Evolutionary conservation across 2,888 invertebrate species (phyloP).

Genomic region (Nezara viridula): DNA sequence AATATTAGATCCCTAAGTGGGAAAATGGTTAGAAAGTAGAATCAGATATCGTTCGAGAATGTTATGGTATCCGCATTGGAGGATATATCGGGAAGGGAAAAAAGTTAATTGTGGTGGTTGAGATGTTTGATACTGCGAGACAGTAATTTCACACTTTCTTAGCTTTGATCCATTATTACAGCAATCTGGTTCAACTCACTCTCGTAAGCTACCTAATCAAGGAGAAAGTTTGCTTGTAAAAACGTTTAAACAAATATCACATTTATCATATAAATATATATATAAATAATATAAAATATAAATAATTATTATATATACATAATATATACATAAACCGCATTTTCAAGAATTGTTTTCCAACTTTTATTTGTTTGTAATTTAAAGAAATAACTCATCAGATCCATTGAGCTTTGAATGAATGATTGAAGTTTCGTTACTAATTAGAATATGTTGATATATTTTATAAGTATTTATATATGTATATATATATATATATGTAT

Average conservation of each 20-base stretch:
- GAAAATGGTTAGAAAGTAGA: not conserved
- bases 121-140: not conserved
- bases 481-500: too few relatives aligned
- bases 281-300: too few relatives aligned
- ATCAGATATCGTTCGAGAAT: not conserved
- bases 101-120: not conserved
- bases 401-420: too few relatives aligned
- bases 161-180: not conserved
- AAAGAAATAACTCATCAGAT: too few relatives aligned
- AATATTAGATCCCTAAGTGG: not conserved
- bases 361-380: too few relatives aligned
- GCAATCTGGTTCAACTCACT: not conserved
- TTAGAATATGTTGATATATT: too few relatives aligned
- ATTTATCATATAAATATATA: not conserved
- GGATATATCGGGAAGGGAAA: not conserved
- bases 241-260: not conserved
- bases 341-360: too few relatives aligned
- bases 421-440: too few relatives aligned
- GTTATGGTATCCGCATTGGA: not conserved
- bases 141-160: slow-evolving; percentile 3
- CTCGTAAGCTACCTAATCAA: not conserved
- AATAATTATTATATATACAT: too few relatives aligned
- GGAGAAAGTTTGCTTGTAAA: not conserved
- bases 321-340: too few relatives aligned
- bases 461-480: too few relatives aligned